phyloP scores from a whole-genome alignment of 2,797 vertebrate genomes.

The Scomberomorus guttatus region DNA sequence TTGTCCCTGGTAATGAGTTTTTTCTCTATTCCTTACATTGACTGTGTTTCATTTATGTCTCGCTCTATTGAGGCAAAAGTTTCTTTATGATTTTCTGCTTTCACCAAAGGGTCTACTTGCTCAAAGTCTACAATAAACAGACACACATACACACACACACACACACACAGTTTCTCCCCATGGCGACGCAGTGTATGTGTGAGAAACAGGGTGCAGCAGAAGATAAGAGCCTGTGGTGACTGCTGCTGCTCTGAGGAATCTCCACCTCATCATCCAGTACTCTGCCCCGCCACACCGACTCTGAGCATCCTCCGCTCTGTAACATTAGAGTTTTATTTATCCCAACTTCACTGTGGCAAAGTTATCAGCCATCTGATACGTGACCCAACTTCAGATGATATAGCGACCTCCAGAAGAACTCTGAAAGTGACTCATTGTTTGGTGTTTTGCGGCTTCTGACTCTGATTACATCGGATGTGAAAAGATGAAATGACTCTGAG shows the following conservation, averaged over 20 bases:
- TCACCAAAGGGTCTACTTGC: slow-evolving; percentile 19
- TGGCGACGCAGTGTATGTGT: slow-evolving; percentile 37
- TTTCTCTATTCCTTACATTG: too few species aligned
- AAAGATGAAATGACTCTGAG: slow-evolving; percentile 60
- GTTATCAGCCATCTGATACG: slow-evolving; percentile 30
- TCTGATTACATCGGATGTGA: slow-evolving; percentile 62
- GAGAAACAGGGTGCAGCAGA: slow-evolving; percentile 53
- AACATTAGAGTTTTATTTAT: slow-evolving; percentile 23
- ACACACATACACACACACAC: slow-evolving; percentile 22
- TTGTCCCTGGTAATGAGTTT: too few species aligned
- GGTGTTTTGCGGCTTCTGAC: slow-evolving; percentile 31
- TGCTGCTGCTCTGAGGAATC: slow-evolving; percentile 72
- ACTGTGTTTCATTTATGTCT: slow-evolving; percentile 19
- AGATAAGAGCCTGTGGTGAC: slow-evolving; percentile 72
- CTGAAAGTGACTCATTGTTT: slow-evolving; percentile 69
- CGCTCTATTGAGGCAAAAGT: slow-evolving; percentile 15
- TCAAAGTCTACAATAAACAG: slow-evolving; percentile 29
- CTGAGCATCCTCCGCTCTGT: slow-evolving; percentile 14
- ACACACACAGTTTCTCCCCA: slow-evolving; percentile 45
- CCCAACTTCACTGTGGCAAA: slow-evolving; percentile 37
- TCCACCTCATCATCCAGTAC: slow-evolving; percentile 70
- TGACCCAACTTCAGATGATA: slow-evolving; percentile 39
- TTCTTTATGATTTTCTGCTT: slow-evolving; percentile 35
- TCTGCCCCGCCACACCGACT: slow-evolving; percentile 22
- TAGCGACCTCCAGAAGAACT: slow-evolving; percentile 60